Evolutionary conservation across 1,140 invertebrate genomes (phyloP), one percentile per base, ranked within the genome.

Genomic region (Melipona quadrifasciata): DNA sequence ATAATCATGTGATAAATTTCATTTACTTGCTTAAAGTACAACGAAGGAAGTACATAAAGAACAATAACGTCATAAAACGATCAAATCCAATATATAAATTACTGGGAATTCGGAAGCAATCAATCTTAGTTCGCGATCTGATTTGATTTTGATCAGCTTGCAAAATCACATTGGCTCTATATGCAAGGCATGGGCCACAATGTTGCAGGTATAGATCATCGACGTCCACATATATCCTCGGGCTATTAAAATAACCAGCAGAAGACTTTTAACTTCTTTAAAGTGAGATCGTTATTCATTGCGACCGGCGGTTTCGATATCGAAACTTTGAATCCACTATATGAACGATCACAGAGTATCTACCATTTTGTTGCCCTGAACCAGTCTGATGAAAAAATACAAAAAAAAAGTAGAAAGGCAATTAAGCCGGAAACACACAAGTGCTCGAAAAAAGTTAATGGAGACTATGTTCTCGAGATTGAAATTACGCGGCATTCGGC

Each of bases 181-280:
- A 47, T n/a, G 55, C 17, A 24, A 58, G 53, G 24, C 12, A 19
- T n/a, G 68, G 68, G 17, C 19, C 70, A 61, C 80, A 74, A 74
- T 81, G 71, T 74, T 74, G 57, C 71, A 34, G 80, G 72, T 65
- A n/a, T 74, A 81, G 71, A 74, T 81, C 80, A 81, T 61, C 57
- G 17, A 68, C 67, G 17, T 57, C 65, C 53, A 11, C 21, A 21
- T n/a, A 19, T 53, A 64, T 16, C 68, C 65, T 0, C 39, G 3
- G 27, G 70, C 57, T 19, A 21, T 27, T 3, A 81, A 81, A 81
- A 72, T 80, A 47, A 80, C 53, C 24, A 74, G 16, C 57, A 24
- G 64, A 53, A 51, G 57, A 17, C n/a, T 39, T n/a, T 81, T 47
- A 73, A 64, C 6, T 81, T 64, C 68, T 74, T 73, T 53, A 73